Base-by-base conservation (phyloP, 2,888 invertebrate genomes). In the Melanargia galathea region DNA sequence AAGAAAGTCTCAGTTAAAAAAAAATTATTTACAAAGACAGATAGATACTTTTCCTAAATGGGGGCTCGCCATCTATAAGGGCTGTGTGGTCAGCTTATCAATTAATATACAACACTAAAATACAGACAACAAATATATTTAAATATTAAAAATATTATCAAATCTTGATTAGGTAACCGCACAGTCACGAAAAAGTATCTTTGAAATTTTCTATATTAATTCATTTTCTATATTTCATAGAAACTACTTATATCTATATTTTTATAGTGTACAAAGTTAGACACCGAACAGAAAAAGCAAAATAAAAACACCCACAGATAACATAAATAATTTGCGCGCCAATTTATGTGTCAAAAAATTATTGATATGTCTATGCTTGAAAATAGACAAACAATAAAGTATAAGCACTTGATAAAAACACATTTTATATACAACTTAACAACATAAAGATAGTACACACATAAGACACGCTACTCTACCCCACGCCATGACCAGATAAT, bases 11-110 rank as follows among this genome's bases (percentile, higher is more conserved):
- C 22, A 60, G 43, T 62, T 20, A 40, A 67, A 60, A n/a, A 57
- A 48, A 30, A 54, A 45, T 62, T 68, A 70, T 67, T 65, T 65
- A 65, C 63, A 64, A n/a, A n/a, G n/a, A 30, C 46, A 38, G 59
- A 80, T 83, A 86, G 63, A 80, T 84, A 86, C 86, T 85, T 86
- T 84, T 82, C 70, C 75, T 75, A 79, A 89, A 89, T 87, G 89
- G 83, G 90, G 90, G 90, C 90, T 90, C 90, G 67, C 84, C 89
- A 87, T 87, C 84, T 78, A 38, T 8, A 62, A 61, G 73, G 84
- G 80, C 84, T 69, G 70, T 75, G 79, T 62, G 70, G 73, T 73
- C 69, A 88, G 81, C 81, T 75, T 68, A 86, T 86, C 81, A 71
- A 69, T 72, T 35, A 33, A 33, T 51, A 51, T 59, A 63, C 43